Evolutionary conservation across 2,797 vertebrate genomes (phyloP).

Genomic region (Sebastes jordani): DNA sequence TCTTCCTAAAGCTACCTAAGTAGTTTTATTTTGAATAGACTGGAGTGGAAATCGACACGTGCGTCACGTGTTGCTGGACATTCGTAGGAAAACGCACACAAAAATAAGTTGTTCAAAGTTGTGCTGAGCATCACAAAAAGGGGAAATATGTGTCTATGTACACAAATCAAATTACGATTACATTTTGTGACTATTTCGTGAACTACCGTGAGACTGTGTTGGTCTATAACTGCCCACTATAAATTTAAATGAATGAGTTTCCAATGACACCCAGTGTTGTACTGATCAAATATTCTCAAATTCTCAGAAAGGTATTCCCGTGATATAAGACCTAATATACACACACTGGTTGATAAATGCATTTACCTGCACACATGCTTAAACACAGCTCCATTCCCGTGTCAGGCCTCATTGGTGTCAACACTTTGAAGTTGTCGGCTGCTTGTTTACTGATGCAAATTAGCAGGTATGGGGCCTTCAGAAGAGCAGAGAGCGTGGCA

Average conservation of each 20-base stretch:
- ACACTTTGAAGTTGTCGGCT: conserved; percentile 76
- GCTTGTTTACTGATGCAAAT: conserved; percentile 86
- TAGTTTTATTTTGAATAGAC: too few species aligned
- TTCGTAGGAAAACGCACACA: too few species aligned
- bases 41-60: too few species aligned
- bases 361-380: conserved; percentile 51
- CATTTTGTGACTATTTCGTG: too few species aligned
- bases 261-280: not conserved
- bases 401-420: conserved; percentile 70
- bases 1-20: too few species aligned
- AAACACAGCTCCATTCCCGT: conserved; percentile 57
- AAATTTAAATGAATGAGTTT: not conserved
- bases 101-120: too few species aligned
- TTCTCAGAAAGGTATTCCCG: not conserved
- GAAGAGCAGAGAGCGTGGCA: conserved; percentile 74
- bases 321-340: not conserved
- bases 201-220: not conserved
- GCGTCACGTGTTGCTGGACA: too few species aligned
- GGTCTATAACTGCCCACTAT: not conserved
- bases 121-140: too few species aligned
- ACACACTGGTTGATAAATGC: not conserved
- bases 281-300: not conserved
- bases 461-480: conserved; percentile 72
- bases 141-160: too few species aligned
- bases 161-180: too few species aligned